Conservation (phyloP, 2,797 vertebrate species). For the Stomatorhinus walkeri region DNA sequence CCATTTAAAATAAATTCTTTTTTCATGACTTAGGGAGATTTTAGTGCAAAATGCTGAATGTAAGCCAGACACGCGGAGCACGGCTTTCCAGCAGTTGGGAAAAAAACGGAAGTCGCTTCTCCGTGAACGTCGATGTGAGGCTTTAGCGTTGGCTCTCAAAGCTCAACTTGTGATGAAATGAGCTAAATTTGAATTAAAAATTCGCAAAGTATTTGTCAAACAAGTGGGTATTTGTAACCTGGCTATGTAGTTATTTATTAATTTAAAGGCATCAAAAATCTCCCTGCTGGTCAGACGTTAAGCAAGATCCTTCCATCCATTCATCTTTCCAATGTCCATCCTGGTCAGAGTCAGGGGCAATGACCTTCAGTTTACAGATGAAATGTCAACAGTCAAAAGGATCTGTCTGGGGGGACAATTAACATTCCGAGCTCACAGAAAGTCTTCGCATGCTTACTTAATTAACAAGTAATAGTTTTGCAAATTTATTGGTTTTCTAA, state of each 20-base stretch:
- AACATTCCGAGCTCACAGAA: not conserved
- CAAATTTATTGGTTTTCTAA: not conserved
- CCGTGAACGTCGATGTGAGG: not conserved
- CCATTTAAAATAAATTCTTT: not conserved
- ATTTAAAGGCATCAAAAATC: not conserved
- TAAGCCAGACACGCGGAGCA: not conserved
- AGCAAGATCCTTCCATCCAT: not conserved
- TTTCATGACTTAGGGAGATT: not conserved
- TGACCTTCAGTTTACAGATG: not conserved
- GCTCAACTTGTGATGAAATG: not conserved
- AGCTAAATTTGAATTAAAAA: not conserved
- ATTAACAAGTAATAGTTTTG: not conserved
- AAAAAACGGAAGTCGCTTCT: not conserved
- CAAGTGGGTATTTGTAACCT: not conserved
- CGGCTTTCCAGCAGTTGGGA: not conserved
- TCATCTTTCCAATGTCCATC: not conserved
- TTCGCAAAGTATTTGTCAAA: not conserved
- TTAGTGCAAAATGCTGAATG: not conserved
- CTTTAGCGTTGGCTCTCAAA: not conserved
- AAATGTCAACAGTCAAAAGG: not conserved
- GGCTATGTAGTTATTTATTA: not conserved
- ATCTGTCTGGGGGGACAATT: not conserved
- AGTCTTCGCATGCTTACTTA: not conserved
- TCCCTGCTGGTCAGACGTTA: not conserved
- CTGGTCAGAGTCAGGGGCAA: not conserved